Evolutionary conservation across 2,113 vertebrate species (phyloP).

Genomic region (Apaloderma vittatum): DNA sequence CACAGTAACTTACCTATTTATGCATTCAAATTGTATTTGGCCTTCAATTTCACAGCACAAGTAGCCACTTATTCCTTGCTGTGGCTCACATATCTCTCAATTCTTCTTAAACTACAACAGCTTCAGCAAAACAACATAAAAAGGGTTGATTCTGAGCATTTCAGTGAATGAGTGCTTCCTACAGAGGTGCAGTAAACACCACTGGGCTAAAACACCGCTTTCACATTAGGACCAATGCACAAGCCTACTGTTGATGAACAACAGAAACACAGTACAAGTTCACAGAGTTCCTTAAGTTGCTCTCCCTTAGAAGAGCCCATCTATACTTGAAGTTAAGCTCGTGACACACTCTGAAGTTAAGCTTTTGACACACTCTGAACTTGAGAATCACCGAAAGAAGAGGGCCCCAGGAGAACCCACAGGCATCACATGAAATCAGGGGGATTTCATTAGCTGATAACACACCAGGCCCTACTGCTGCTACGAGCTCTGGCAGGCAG

Average conservation of each 20-base stretch:
- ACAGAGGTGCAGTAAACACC: slow-evolving; percentile 65
- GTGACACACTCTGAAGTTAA: neutral
- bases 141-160: slow-evolving; percentile 69
- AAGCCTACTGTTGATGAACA: slow-evolving; percentile 56
- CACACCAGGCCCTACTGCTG: neutral
- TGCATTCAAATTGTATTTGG: neutral
- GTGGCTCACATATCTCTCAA: neutral
- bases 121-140: slow-evolving; percentile 68
- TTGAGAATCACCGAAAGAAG: slow-evolving; percentile 6
- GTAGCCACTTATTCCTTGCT: slow-evolving; percentile 35
- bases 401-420: neutral
- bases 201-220: slow-evolving; percentile 43
- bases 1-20: neutral
- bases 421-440: neutral
- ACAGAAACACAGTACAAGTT: slow-evolving; percentile 32
- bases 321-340: slow-evolving; percentile 26
- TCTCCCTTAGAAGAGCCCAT: slow-evolving; percentile 59
- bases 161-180: slow-evolving; percentile 69
- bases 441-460: neutral
- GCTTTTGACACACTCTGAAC: slow-evolving; percentile 9
- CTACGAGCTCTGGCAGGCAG: neutral
- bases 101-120: slow-evolving; percentile 29
- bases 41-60: neutral
- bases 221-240: slow-evolving; percentile 36
- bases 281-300: slow-evolving; percentile 17